These are phyloP conservation scores for Ashinkailepas kermadecensis DNA, from an alignment of 2,888 invertebrate species.

Conservation along the genomic window DNA sequence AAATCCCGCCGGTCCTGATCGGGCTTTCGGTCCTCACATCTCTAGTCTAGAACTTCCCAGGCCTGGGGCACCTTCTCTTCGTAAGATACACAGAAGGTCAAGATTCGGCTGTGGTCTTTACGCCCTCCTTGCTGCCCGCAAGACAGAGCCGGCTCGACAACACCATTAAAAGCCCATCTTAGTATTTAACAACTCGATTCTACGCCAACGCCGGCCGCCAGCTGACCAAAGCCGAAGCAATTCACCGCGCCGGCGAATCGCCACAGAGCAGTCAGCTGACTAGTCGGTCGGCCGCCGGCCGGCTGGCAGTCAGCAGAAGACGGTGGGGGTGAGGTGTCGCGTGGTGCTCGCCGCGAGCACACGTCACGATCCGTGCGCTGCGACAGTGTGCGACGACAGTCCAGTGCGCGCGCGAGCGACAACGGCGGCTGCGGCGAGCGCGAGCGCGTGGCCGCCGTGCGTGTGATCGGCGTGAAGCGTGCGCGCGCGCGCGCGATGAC, in stretches of 20 bases:
- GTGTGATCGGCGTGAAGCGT: neutral
- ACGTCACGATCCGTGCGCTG: neutral
- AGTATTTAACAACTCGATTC: neutral
- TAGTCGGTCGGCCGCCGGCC: neutral
- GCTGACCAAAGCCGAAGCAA: neutral
- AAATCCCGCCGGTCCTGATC: too few species aligned
- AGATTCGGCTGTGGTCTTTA: too few species aligned
- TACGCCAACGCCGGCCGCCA: neutral
- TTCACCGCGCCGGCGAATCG: neutral
- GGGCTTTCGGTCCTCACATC: too few species aligned
- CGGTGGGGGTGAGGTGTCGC: neutral
- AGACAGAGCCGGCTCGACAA: neutral
- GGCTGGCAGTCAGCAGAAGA: neutral
- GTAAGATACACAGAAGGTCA: too few species aligned
- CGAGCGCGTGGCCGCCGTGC: neutral
- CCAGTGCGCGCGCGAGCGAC: neutral
- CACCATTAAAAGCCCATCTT: neutral
- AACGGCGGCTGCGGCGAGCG: neutral
- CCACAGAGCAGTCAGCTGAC: neutral
- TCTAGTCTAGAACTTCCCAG: too few species aligned
- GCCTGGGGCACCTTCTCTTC: too few species aligned
- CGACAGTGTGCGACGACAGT: neutral
- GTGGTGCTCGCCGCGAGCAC: neutral
- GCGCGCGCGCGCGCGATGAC: neutral
- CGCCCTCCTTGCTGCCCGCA: too few species aligned